phyloP scores from a whole-genome alignment of 37 sponge, comb jelly and placozoan genomes.

The Cliona cf. orientalis region DNA sequence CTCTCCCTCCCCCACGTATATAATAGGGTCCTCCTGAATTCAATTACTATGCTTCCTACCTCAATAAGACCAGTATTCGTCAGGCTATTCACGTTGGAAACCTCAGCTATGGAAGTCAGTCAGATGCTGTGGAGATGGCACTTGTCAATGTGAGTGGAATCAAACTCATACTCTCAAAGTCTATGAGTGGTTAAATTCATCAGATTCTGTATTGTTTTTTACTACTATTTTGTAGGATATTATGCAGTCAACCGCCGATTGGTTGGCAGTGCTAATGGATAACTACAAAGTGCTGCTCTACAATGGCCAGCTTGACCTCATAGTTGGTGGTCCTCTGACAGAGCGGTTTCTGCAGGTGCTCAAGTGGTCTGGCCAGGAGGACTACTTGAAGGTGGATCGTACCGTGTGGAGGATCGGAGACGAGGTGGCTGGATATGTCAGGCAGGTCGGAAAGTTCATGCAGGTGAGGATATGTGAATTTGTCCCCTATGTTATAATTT shows the following conservation, averaged over 20 bases:
- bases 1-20: not conserved
- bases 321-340: constrained; percentile 85
- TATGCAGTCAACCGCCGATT: constrained; percentile 62
- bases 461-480: constrained; percentile 60
- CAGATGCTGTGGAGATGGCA: constrained; percentile 53
- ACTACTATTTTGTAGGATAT: constrained; percentile 58
- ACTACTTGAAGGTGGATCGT: constrained; percentile 57
- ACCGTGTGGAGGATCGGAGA: constrained; percentile 70
- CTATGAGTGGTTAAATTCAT: not conserved
- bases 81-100: constrained; percentile 88
- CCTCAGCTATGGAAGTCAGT: constrained; percentile 62
- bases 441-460: constrained; percentile 61
- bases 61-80: constrained; percentile 44
- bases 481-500: not conserved
- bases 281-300: constrained; percentile 88
- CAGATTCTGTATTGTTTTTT: not conserved
- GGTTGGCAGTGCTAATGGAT: constrained; percentile 74
- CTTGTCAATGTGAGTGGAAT: constrained; percentile 59
- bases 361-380: constrained; percentile 73
- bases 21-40: constrained; percentile 63
- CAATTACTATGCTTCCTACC: constrained; percentile 64
- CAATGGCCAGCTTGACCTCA: constrained; percentile 91
- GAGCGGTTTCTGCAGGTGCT: constrained; percentile 67
- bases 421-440: constrained; percentile 87
- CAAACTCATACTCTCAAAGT: not conserved